These are phyloP conservation scores for Tauraco erythrolophus DNA, from an alignment of 2,113 vertebrate genomes.

Conservation along the genomic window DNA sequence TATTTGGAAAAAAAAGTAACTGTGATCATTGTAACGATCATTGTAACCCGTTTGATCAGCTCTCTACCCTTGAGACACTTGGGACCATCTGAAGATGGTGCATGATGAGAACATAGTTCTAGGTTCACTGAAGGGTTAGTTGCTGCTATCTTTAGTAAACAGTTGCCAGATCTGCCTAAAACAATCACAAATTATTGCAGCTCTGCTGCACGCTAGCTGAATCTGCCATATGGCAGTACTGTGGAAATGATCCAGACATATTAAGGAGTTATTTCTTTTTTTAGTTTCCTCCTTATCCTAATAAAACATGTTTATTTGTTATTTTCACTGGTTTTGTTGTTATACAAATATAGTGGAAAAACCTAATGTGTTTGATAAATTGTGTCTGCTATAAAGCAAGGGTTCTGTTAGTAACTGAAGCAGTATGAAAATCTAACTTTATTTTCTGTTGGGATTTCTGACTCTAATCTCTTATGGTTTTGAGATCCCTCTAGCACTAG, in stretches of 20 bases:
- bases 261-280: neutral
- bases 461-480: neutral
- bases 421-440: neutral
- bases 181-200: conserved; percentile 25
- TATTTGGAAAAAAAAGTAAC: neutral
- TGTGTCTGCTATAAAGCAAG: neutral
- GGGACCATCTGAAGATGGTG: neutral
- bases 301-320: conserved; percentile 6
- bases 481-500: neutral
- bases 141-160: conserved; percentile 10
- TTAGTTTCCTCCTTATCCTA: neutral
- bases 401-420: neutral
- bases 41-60: neutral
- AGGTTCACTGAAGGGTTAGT: neutral
- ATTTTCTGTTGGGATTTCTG: neutral
- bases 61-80: neutral
- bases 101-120: neutral
- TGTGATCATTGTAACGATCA: neutral
- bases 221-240: neutral
- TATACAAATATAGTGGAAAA: neutral
- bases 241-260: conserved; percentile 7
- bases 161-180: neutral
- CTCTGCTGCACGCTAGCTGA: neutral
- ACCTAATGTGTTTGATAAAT: neutral
- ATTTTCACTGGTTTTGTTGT: neutral